These are phyloP conservation scores for Chrysaora quinquecirrha DNA, from an alignment of 30 jellyfish, hydroid and myxozoan species.

Conservation along the genomic window DNA sequence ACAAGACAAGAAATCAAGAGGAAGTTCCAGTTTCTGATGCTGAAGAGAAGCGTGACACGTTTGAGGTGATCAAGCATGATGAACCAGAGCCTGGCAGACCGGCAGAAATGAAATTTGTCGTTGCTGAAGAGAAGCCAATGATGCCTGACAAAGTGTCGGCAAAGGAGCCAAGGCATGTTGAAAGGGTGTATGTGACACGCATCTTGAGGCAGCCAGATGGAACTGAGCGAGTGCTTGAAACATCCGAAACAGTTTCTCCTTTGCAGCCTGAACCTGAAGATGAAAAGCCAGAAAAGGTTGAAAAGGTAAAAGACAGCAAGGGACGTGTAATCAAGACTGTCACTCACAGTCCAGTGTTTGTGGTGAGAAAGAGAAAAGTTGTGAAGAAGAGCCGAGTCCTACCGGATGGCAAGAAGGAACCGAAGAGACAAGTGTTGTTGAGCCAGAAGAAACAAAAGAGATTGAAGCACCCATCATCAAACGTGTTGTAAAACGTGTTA, in stretches of 20 bases:
- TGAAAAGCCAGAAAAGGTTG: slow-evolving; percentile 42
- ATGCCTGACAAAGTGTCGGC: slow-evolving; percentile 24
- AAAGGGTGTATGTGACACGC: slow-evolving; percentile 73
- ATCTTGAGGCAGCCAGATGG: slow-evolving; percentile 85
- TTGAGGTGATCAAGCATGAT: slow-evolving; percentile 35
- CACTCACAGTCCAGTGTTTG: slow-evolving; percentile 55
- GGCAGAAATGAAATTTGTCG: not conserved
- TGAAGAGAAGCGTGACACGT: not conserved
- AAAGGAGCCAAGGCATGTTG: slow-evolving; percentile 43
- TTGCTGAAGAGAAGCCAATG: no score
- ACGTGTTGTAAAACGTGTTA: not conserved
- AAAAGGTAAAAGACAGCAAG: not conserved
- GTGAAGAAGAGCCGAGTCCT: slow-evolving; percentile 41
- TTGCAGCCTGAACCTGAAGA: slow-evolving; percentile 59
- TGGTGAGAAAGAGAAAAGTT: slow-evolving; percentile 23
- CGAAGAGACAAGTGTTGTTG: slow-evolving; percentile 55
- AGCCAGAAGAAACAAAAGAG: slow-evolving; percentile 49
- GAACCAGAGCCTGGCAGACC: not conserved
- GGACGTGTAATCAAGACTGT: slow-evolving; percentile 26
- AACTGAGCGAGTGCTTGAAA: slow-evolving; percentile 63
- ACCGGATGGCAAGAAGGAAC: slow-evolving; percentile 48
- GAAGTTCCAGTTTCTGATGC: slow-evolving; percentile 20
- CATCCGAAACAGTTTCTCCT: slow-evolving; percentile 66
- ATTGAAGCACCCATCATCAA: not conserved
- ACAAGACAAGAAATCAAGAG: not conserved